Base-by-base conservation (phyloP, 2,113 vertebrate genomes). In the Zapornia atra region DNA sequence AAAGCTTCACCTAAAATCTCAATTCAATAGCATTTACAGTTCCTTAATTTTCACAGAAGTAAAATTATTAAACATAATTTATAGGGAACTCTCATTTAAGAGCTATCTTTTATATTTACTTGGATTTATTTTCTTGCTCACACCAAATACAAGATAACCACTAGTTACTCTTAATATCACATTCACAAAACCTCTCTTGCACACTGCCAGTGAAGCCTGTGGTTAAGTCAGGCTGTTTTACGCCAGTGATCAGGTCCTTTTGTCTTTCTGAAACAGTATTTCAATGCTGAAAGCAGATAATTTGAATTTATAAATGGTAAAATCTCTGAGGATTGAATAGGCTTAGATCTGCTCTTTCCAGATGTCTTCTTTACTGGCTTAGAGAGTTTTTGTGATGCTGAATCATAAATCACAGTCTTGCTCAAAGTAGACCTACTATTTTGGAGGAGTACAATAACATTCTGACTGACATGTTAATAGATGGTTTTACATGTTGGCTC, bases 371-470 rank as follows among this genome's bases (percentile, higher is more conserved):
- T 75, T 82, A 46, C 54, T 95, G 77, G 24, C 34, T 77, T 85
- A 65, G n/a, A 76, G 53, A 65, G 22, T 8, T 89, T 80, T 75
- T 92, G 59, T 71, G 77, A 82, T 80, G 82, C n/a, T 68, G 29
- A 91, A 84, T 53, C 64, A 72, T 85, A 89, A 93, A 93, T 89
- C 42, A 92, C 42, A 75, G 31, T 72, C 82, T 82, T 82, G 33
- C 82, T 94, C 46, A 54, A 69, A 93, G 59, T 12, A 95, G 84
- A 91, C 54, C 34, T 94, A 17, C 40, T 86, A 76, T 91, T 97
- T 90, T 78, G 44, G 16, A 25, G 71, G 31, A 89, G 70, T 71
- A 76, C 25, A 92, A 68, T 50, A 88, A 40, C 19, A 70, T 53
- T 57, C 72, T 91, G 73, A 80, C 46, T 95, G 92, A 87, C 86